These are phyloP conservation scores for Takifugu flavidus DNA, from an alignment of 2,113 vertebrate genomes.

Conservation along the genomic window DNA sequence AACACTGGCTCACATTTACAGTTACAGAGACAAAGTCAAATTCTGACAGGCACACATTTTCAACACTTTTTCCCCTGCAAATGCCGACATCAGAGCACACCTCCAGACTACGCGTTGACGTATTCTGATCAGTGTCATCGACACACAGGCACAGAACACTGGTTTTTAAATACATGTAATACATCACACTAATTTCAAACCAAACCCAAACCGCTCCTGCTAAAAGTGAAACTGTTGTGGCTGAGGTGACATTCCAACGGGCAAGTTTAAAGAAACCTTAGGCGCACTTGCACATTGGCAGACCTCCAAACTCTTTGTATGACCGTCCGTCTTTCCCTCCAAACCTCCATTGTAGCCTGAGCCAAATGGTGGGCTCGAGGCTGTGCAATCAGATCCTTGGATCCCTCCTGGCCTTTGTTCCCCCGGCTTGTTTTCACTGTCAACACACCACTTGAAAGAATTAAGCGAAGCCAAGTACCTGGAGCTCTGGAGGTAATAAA, in stretches of 20 bases:
- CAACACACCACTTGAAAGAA: slow-evolving; percentile 74
- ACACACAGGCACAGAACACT: background rate
- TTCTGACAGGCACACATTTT: too few relatives aligned
- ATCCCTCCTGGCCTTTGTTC: slow-evolving; percentile 58
- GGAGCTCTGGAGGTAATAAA: slow-evolving; percentile 67
- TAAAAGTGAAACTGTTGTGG: slow-evolving; percentile 23
- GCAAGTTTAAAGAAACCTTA: slow-evolving; percentile 43
- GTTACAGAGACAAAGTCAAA: too few relatives aligned
- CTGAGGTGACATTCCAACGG: slow-evolving; percentile 32
- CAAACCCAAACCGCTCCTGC: slow-evolving; percentile 20
- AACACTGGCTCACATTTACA: too few relatives aligned
- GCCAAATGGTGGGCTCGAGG: slow-evolving; percentile 33
- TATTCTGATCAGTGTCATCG: background rate
- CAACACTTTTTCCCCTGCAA: too few relatives aligned
- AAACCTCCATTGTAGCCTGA: slow-evolving; percentile 7
- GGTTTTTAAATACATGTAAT: background rate
- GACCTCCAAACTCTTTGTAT: slow-evolving; percentile 34
- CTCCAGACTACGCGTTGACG: too few relatives aligned
- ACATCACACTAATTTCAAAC: slow-evolving; percentile 6
- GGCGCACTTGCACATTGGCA: slow-evolving; percentile 37
- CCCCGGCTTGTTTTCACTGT: slow-evolving; percentile 70
- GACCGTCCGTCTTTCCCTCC: slow-evolving; percentile 35
- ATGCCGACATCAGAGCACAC: too few relatives aligned
- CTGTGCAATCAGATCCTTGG: slow-evolving; percentile 62
- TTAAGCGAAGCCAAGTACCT: slow-evolving; percentile 67